These are phyloP conservation scores for Zaprionus davidi DNA, from an alignment of 1,140 invertebrate genomes.

Conservation along the genomic window DNA sequence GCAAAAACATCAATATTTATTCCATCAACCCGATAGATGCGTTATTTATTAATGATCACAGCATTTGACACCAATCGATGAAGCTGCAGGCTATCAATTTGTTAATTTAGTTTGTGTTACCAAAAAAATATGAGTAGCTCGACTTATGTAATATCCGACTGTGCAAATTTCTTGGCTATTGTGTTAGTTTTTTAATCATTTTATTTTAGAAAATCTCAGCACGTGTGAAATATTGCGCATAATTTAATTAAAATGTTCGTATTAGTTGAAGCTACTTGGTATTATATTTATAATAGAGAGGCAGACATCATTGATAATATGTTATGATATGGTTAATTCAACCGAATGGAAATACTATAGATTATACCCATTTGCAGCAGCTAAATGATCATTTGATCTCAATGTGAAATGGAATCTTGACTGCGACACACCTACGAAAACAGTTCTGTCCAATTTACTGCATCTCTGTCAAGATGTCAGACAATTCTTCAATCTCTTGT, in stretches of 20 bases:
- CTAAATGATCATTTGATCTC: background rate
- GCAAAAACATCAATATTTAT: slow-evolving; percentile 9
- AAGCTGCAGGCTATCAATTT: slow-evolving; percentile 41
- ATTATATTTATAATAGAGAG: background rate
- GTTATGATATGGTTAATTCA: background rate
- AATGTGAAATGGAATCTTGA: background rate
- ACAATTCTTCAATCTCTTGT: slow-evolving; percentile 8
- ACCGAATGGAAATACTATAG: background rate
- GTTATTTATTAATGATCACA: slow-evolving; percentile 51
- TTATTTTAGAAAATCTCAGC: slow-evolving; percentile 44
- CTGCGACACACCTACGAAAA: background rate
- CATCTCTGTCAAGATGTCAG: background rate
- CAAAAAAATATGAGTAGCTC: slow-evolving; percentile 24
- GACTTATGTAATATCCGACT: slow-evolving; percentile 61
- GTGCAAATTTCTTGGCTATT: slow-evolving; percentile 43
- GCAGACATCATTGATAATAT: background rate
- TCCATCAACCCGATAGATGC: slow-evolving; percentile 18
- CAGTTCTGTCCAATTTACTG: background rate
- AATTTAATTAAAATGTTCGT: slow-evolving; percentile 52
- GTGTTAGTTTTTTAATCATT: slow-evolving; percentile 23
- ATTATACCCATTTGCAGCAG: background rate
- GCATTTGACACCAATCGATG: slow-evolving; percentile 66
- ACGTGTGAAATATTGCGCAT: slow-evolving; percentile 26
- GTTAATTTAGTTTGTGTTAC: slow-evolving; percentile 60
- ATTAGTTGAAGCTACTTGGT: background rate